Conservation (phyloP, 2,113 vertebrate genomes). For the Nipponia nippon region DNA sequence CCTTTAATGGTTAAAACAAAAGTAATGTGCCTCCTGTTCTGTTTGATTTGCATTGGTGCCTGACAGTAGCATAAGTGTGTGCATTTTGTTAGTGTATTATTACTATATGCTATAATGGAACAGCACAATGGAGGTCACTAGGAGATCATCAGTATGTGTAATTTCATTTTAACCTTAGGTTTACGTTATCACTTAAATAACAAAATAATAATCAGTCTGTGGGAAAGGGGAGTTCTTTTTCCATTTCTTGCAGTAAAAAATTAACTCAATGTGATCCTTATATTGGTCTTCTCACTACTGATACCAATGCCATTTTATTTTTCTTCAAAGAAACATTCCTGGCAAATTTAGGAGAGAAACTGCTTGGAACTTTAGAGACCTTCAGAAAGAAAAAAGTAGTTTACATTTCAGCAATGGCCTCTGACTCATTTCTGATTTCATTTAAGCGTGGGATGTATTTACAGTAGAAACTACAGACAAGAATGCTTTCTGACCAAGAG, state of each 20-base stretch:
- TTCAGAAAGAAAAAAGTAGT: neutral
- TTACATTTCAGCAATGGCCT: neutral
- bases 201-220: constrained; percentile 52
- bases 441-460: neutral
- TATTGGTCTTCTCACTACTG: neutral
- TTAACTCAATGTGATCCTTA: neutral
- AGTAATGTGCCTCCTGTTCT: neutral
- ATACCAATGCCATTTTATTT: neutral
- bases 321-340: neutral
- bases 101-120: constrained; percentile 30
- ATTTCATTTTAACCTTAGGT: constrained; percentile 61
- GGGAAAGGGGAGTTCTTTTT: neutral
- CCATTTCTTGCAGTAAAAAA: constrained; percentile 26
- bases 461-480: neutral
- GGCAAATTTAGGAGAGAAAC: neutral
- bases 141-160: constrained; percentile 39
- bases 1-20: constrained; percentile 54
- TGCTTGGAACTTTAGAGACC: neutral
- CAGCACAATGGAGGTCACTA: constrained; percentile 31
- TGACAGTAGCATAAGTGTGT: neutral
- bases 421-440: neutral
- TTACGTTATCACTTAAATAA: constrained; percentile 69
- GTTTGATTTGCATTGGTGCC: neutral
- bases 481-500: neutral
- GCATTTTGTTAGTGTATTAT: constrained; percentile 45